Percentiles rank a stretch among this genome's conserved stretches.
phyloP scores from a whole-genome alignment of 2,113 vertebrate genomes.

The Vicugna pacos region DNA sequence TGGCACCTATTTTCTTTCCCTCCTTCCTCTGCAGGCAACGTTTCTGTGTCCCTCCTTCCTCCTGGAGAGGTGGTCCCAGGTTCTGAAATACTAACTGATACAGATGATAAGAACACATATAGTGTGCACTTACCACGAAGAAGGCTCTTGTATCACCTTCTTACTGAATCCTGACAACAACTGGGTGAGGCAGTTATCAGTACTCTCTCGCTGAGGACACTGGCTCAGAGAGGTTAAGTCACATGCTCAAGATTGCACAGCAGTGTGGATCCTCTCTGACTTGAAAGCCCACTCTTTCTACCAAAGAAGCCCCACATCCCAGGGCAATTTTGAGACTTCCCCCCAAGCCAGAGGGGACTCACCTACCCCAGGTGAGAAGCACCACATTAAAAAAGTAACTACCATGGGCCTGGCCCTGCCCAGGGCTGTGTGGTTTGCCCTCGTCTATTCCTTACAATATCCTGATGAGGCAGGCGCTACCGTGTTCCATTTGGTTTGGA shows the following conservation, averaged over 20 bases:
- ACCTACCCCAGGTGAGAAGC: background rate
- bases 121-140: background rate
- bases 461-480: accelerated
- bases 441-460: background rate
- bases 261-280: background rate
- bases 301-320: background rate
- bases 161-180: background rate
- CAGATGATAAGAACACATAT: background rate
- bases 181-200: background rate
- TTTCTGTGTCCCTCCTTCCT: background rate
- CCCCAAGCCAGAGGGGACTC: background rate
- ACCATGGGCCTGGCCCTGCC: background rate
- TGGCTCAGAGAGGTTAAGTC: slow-evolving; percentile 66
- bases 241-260: background rate
- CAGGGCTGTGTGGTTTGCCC: accelerated
- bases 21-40: background rate
- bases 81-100: background rate
- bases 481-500: background rate
- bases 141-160: slow-evolving; percentile 9
- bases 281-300: background rate
- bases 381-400: background rate
- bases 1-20: background rate
- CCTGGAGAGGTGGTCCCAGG: background rate
- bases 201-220: background rate
- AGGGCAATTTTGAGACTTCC: background rate